These are phyloP conservation scores for Pedicia rivosa DNA, from an alignment of 2,888 invertebrate genomes.

Conservation along the genomic window DNA sequence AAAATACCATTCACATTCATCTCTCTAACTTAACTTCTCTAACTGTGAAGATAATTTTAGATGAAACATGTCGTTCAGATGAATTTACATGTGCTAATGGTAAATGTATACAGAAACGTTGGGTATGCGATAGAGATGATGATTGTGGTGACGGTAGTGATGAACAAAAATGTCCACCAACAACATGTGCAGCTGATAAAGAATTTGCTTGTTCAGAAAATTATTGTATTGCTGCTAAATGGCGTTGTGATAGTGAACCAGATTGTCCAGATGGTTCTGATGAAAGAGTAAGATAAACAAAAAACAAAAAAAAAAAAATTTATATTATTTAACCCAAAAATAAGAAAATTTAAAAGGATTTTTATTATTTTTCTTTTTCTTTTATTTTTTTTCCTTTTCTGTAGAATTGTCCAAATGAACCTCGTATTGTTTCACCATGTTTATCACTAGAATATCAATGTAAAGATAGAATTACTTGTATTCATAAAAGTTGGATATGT, in stretches of 20 bases:
- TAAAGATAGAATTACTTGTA: slow-evolving; percentile 62
- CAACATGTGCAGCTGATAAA: slow-evolving; percentile 48
- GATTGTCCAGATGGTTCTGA: slow-evolving; percentile 77
- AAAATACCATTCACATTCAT: too few relatives aligned
- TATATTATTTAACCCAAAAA: too few relatives aligned
- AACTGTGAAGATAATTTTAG: too few relatives aligned
- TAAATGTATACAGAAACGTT: slow-evolving; percentile 70
- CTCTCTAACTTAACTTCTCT: too few relatives aligned
- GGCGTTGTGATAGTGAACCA: slow-evolving; percentile 76
- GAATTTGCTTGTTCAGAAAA: slow-evolving; percentile 63
- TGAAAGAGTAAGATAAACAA: slow-evolving; percentile 41
- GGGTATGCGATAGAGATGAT: slow-evolving; percentile 76
- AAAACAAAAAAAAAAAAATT: neutral
- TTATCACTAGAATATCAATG: slow-evolving; percentile 60
- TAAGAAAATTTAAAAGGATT: too few relatives aligned
- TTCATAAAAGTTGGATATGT: slow-evolving; percentile 68
- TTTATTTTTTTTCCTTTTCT: slow-evolving; percentile 16
- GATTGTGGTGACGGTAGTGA: slow-evolving; percentile 79
- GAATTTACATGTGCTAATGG: slow-evolving; percentile 88
- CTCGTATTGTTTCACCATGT: slow-evolving; percentile 43
- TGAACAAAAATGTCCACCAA: slow-evolving; percentile 56
- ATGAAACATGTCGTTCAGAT: slow-evolving; percentile 80
- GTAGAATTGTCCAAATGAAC: slow-evolving; percentile 43
- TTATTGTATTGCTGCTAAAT: slow-evolving; percentile 60
- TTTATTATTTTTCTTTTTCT: too few relatives aligned